Evolutionary conservation across 2,113 vertebrate species (phyloP).

Genomic region (Cisticola juncidis): DNA sequence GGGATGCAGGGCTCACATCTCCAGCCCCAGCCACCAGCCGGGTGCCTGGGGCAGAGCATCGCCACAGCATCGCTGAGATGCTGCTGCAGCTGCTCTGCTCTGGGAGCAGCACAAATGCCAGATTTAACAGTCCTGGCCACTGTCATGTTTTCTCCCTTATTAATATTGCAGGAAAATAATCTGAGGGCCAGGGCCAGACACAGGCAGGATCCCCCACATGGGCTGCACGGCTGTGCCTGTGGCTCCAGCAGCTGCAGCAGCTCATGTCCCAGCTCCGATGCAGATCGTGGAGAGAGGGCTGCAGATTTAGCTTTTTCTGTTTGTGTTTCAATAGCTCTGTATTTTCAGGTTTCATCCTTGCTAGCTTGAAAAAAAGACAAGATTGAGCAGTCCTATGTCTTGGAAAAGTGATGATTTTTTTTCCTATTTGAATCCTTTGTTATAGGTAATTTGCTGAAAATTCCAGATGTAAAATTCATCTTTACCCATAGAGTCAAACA

Average conservation of each 20-base stretch:
- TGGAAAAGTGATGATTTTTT: not conserved
- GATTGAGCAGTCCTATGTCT: not conserved
- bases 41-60: not conserved
- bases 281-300: not conserved
- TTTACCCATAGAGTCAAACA: not conserved
- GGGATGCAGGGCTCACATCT: not conserved
- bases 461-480: not conserved
- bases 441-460: not conserved
- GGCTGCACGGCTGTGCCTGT: not conserved
- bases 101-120: not conserved
- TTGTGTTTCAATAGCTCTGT: not conserved
- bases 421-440: not conserved
- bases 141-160: not conserved
- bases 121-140: not conserved
- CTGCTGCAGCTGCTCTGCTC: not conserved
- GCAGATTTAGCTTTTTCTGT: not conserved
- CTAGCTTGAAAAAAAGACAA: not conserved
- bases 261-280: not conserved
- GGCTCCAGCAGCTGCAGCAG: constrained; percentile 15
- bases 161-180: not conserved
- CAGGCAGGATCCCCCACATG: not conserved
- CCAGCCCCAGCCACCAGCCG: not conserved
- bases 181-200: not conserved
- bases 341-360: not conserved
- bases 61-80: accelerated